Conservation (phyloP, 1,140 invertebrate genomes). For the Spodoptera frugiperda region DNA sequence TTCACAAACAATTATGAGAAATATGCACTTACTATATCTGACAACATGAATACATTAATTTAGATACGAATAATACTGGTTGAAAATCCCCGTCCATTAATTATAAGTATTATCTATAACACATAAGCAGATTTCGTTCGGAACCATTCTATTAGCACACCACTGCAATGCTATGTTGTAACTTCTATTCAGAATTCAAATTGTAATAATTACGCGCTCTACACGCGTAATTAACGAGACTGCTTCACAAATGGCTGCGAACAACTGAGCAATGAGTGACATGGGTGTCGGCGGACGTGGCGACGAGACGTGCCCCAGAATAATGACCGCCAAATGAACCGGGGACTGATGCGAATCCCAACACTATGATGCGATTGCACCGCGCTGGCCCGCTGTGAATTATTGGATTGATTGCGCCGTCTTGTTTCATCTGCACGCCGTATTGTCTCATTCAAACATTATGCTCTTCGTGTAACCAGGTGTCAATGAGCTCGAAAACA, state of each 20-base stretch:
- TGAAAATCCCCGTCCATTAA: background rate
- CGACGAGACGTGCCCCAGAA: conserved; percentile 59
- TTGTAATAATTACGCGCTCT: conserved; percentile 20
- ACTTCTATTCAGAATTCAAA: conserved; percentile 37
- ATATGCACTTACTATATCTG: no score
- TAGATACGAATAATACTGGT: no score
- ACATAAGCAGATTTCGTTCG: background rate
- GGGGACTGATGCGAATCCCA: conserved; percentile 62
- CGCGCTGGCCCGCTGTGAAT: conserved; percentile 36
- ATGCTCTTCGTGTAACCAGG: conserved; percentile 3
- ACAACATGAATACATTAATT: no score
- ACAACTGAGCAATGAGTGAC: conserved; percentile 57
- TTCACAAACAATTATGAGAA: no score
- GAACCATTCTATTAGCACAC: background rate
- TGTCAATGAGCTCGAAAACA: background rate
- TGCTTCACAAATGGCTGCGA: conserved; percentile 44
- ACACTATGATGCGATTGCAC: conserved; percentile 61
- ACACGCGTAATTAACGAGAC: conserved; percentile 25
- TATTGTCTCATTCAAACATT: conserved; percentile 30
- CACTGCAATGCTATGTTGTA: background rate
- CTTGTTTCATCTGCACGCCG: conserved; percentile 42
- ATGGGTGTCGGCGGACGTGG: conserved; percentile 48
- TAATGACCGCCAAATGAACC: conserved; percentile 74
- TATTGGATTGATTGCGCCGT: conserved; percentile 44
- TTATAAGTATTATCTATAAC: background rate